phyloP scores from a whole-genome alignment of 1,140 invertebrate species.

The Camponotus pennsylvanicus region DNA sequence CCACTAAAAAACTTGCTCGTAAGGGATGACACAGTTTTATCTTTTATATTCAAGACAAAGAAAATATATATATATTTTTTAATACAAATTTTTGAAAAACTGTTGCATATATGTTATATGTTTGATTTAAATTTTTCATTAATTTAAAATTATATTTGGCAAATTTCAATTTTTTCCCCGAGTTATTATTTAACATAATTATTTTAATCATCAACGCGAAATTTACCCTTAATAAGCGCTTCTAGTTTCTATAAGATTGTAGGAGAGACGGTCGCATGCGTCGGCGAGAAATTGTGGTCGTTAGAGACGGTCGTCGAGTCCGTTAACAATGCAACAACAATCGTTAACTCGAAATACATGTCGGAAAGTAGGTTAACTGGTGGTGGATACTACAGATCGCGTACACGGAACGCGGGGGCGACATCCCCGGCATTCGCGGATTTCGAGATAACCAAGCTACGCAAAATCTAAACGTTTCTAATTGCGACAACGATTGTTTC shows the following conservation, averaged over 20 bases:
- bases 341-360: constrained; percentile 51
- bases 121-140: not conserved
- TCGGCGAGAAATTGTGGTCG: constrained; percentile 7
- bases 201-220: not conserved
- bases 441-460: constrained; percentile 51
- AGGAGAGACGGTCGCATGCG: not conserved
- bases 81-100: too few relatives aligned
- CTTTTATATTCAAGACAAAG: too few relatives aligned
- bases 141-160: not conserved
- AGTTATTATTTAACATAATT: not conserved
- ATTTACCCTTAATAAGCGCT: not conserved
- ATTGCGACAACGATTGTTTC: constrained; percentile 35
- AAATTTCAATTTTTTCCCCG: not conserved
- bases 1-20: not conserved
- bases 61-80: too few relatives aligned
- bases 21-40: too few relatives aligned
- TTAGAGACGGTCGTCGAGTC: constrained; percentile 16
- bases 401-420: not conserved
- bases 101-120: not conserved
- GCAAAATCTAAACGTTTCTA: constrained; percentile 40
- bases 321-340: constrained; percentile 57
- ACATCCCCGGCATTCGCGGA: constrained; percentile 26
- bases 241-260: constrained; percentile 23
- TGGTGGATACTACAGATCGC: constrained; percentile 39
- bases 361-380: constrained; percentile 61